Evolutionary conservation across 2,888 invertebrate genomes (phyloP), one percentile per base, ranked within the genome.

Genomic region (Drosophila ustulata): DNA sequence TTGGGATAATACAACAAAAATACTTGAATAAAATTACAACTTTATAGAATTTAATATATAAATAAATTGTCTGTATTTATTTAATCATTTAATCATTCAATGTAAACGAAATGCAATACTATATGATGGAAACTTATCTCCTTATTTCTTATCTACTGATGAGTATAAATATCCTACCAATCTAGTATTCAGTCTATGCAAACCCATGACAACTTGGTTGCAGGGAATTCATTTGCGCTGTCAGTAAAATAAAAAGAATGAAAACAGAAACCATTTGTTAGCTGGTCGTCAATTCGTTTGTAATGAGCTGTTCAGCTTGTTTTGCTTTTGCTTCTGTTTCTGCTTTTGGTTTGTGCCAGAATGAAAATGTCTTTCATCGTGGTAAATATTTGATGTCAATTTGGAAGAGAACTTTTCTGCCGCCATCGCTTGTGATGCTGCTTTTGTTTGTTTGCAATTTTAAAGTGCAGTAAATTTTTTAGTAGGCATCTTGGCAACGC

Each of bases 381-480:
- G 61, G 52, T 80, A 73, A 80, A 86, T 86, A 67, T 86, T 88
- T 84, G 51, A 86, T 80, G 71, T 64, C 63, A 73, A 66, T 69
- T 75, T 67, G 62, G 66, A 67, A 49, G 41, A 25, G 43, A 66
- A 51, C 61, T 64, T 55, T 8, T 49, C 39, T 9, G 50, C 25
- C 9, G 25, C 32, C 25, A 25, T 64, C 53, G 58, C 47, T 64
- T 30, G 37, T 39, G 32, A 57, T 64, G 18, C 23, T 59, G 39
- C 32, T 28, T 25, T 56, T 67, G 66, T 70, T 75, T 71, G 62
- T 47, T 68, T 72, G 70, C 63, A 72, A 73, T 76, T 76, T 66
- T 77, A 68, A 75, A 88, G 72, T 69, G 75, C 63, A 78, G 83
- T 88, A 72, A 75, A 82, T 83, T 78, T 80, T 83, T 80, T 71